Evolutionary conservation across 92 coral and sea anemone species (phyloP).

Genomic region (Chrysogorgia sp.): DNA sequence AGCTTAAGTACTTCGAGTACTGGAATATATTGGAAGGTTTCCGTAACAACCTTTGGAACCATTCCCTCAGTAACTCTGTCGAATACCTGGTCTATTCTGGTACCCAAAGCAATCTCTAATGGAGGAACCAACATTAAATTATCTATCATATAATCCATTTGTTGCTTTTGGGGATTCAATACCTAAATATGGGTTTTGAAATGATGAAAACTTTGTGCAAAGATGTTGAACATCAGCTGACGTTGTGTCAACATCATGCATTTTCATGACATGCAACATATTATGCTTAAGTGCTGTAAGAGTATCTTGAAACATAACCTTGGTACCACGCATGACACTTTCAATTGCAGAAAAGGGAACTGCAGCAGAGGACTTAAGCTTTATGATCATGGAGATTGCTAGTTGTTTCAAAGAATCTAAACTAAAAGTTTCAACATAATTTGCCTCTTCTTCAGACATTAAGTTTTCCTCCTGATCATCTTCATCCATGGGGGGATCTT

Average conservation of each 20-base stretch:
- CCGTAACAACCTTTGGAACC: no score
- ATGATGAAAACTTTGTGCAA: no score
- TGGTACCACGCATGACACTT: constrained; percentile 14
- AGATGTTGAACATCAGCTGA: no score
- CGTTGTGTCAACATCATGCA: background rate
- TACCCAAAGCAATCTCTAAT: background rate
- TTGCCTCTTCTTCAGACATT: background rate
- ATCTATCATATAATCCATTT: constrained; percentile 7
- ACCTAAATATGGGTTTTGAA: constrained; percentile 12
- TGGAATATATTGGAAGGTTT: constrained; percentile 5
- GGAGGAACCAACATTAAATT: constrained; percentile 28
- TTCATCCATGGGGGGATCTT: background rate
- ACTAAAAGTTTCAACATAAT: constrained; percentile 14
- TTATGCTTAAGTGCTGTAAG: constrained; percentile 12
- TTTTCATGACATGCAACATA: constrained; percentile 1
- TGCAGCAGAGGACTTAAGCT: no score
- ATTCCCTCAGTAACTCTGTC: background rate
- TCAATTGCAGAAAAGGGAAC: constrained; percentile 20
- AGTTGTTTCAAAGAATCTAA: background rate
- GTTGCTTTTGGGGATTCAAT: constrained; percentile 25
- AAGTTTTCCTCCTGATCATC: background rate
- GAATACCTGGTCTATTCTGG: background rate
- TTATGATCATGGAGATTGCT: background rate
- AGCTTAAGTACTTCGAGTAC: background rate
- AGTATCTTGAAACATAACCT: constrained; percentile 16